A percentile compares a stretch with the other conserved stretches of the same genome.
phyloP scores from a whole-genome alignment of 2,888 invertebrate genomes.

The Ethmia dodecea region DNA sequence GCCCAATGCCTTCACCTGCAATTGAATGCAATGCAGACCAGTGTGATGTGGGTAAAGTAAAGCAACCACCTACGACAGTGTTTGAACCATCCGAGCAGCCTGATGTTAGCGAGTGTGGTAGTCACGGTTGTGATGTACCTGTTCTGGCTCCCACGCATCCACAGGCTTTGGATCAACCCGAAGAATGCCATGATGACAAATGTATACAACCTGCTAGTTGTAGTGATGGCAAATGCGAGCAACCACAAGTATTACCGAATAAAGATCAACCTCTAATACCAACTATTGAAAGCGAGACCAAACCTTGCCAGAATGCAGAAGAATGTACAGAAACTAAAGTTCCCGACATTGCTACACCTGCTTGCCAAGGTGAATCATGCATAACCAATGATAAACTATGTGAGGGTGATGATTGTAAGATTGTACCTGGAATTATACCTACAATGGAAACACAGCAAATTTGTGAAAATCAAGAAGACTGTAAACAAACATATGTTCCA shows the following conservation, averaged over 20 bases:
- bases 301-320: constrained; percentile 4
- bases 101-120: constrained; percentile 27
- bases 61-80: constrained; percentile 24
- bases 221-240: background rate
- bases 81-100: constrained; percentile 20
- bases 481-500: constrained; percentile 18
- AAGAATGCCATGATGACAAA: constrained; percentile 23
- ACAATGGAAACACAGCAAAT: constrained; percentile 16
- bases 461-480: constrained; percentile 24
- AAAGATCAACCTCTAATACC: constrained; percentile 15
- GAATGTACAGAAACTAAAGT: constrained; percentile 2
- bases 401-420: constrained; percentile 22
- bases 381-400: constrained; percentile 15
- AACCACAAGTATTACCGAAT: constrained; percentile 8
- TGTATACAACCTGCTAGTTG: background rate
- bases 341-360: constrained; percentile 13
- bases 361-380: constrained; percentile 21
- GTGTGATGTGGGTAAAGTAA: constrained; percentile 37
- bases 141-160: constrained; percentile 16
- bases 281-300: constrained; percentile 21
- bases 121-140: constrained; percentile 27
- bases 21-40: constrained; percentile 48
- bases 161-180: constrained; percentile 18
- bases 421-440: constrained; percentile 13
- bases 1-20: constrained; percentile 35